phyloP scores from a whole-genome alignment of 1,140 invertebrate genomes.

The Pseudoatta argentina region DNA sequence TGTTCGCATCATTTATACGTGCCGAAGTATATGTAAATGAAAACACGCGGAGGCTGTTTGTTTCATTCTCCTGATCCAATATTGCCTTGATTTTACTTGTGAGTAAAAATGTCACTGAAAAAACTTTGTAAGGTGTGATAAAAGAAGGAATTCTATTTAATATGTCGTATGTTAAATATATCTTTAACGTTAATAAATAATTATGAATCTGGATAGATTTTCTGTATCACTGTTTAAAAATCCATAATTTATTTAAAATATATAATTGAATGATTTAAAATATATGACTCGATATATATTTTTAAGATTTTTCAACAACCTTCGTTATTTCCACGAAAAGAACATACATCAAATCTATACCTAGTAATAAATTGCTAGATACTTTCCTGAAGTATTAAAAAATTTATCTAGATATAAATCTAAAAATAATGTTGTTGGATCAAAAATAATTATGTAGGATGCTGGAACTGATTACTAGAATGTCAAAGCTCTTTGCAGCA shows the following conservation, averaged over 20 bases:
- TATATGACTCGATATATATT: background rate
- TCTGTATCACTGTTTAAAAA: background rate
- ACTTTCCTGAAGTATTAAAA: too few species aligned
- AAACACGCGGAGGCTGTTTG: background rate
- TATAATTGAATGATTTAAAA: background rate
- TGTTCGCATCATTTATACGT: slow-evolving; percentile 37
- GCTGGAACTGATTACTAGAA: too few species aligned
- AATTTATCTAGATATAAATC: too few species aligned
- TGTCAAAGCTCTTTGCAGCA: too few species aligned
- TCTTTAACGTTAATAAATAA: slow-evolving; percentile 2
- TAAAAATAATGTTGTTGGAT: too few species aligned
- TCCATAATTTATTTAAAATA: background rate
- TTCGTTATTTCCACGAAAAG: background rate
- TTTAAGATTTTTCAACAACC: background rate
- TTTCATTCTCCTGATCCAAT: background rate
- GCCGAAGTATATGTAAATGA: background rate
- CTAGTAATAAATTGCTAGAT: too few species aligned
- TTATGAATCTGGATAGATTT: background rate
- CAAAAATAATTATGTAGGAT: too few species aligned
- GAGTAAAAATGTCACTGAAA: background rate
- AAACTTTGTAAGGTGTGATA: background rate
- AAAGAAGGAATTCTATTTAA: background rate
- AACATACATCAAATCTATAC: too few species aligned
- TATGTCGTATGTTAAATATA: background rate
- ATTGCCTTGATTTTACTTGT: background rate